Evolutionary conservation across 2,797 vertebrate genomes (phyloP).

Genomic region (Eulemur mongoz): DNA sequence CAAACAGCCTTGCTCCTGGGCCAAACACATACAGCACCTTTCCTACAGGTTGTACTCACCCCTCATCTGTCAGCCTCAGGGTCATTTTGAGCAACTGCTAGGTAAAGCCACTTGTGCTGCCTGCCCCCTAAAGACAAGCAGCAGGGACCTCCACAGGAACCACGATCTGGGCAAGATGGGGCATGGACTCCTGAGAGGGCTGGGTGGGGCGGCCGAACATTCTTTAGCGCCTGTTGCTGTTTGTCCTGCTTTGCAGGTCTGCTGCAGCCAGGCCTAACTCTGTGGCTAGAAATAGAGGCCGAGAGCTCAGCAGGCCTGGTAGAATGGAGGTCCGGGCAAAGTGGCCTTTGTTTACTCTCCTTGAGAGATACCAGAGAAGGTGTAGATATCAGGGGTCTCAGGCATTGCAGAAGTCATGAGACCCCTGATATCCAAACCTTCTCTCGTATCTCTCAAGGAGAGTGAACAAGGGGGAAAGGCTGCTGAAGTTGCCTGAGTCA

Average conservation of each 20-base stretch:
- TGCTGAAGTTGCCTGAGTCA: too few relatives aligned
- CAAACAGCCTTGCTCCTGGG: neutral
- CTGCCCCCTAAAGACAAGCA: neutral
- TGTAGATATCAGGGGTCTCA: neutral
- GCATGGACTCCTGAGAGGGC: neutral
- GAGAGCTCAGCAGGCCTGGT: neutral
- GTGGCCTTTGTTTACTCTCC: neutral
- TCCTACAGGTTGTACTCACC: neutral
- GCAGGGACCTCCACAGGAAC: neutral
- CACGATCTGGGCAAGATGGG: accelerated
- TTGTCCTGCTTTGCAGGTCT: too few relatives aligned
- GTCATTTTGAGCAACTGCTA: neutral
- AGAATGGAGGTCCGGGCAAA: neutral
- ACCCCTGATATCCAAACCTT: too few relatives aligned
- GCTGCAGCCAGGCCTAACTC: neutral
- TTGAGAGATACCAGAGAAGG: neutral
- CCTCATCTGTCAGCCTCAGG: neutral
- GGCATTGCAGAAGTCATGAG: too few relatives aligned
- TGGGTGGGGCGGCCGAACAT: neutral
- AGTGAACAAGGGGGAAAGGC: neutral
- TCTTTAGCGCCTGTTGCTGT: neutral
- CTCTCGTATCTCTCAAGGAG: too few relatives aligned
- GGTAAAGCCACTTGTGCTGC: neutral
- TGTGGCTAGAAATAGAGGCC: neutral
- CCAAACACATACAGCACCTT: neutral